Evolutionary conservation across 1,140 invertebrate species (phyloP).

Genomic region (Drosophila biarmipes): DNA sequence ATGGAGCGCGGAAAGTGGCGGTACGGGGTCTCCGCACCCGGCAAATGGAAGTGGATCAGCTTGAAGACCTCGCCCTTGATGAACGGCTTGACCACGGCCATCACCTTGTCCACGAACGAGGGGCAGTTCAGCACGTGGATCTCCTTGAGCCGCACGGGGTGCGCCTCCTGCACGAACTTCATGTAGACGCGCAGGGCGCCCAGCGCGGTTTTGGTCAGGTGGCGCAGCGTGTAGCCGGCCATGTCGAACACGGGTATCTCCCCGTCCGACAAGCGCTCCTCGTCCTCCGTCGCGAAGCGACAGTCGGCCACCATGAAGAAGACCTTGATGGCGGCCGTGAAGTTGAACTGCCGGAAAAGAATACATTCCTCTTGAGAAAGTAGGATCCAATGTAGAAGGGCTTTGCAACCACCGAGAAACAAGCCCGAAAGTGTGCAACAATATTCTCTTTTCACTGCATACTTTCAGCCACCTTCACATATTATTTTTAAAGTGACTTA

Average conservation of each 20-base stretch:
- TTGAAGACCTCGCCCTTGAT: conserved; percentile 88
- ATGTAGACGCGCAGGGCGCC: conserved; percentile 88
- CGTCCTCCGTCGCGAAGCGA: conserved; percentile 85
- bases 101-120: conserved; percentile 87
- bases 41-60: conserved; percentile 87
- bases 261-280: conserved; percentile 85
- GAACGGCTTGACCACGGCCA: conserved; percentile 88
- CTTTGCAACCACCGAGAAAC: too few relatives aligned
- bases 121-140: conserved; percentile 90
- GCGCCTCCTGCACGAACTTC: conserved; percentile 90
- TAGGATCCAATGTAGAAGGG: not conserved
- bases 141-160: conserved; percentile 89
- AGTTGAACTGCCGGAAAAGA: conserved; percentile 86
- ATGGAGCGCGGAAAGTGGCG: conserved; percentile 87
- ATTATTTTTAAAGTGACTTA: too few relatives aligned
- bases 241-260: conserved; percentile 90
- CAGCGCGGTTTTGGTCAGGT: conserved; percentile 88
- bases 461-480: too few relatives aligned
- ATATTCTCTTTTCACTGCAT: too few relatives aligned
- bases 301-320: conserved; percentile 89
- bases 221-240: conserved; percentile 87
- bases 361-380: not conserved
- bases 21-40: conserved; percentile 87
- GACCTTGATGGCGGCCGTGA: conserved; percentile 88
- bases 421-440: too few relatives aligned